Base-by-base conservation (phyloP, 2,888 invertebrate species). In the Cephonodes hylas region DNA sequence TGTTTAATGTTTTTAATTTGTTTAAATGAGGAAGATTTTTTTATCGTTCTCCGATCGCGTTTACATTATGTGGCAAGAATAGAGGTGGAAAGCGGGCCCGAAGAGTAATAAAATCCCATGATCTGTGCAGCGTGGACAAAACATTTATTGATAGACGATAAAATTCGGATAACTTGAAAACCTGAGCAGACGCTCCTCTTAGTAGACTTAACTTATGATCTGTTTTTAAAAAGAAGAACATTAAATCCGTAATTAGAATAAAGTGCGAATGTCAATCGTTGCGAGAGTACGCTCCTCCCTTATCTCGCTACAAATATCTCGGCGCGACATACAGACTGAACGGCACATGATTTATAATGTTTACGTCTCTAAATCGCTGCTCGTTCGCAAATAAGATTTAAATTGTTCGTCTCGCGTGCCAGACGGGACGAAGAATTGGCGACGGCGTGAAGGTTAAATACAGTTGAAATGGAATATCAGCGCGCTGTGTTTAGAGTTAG, bases 381-480 rank as follows among this genome's bases (percentile, higher is more conserved):
- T 75, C 68, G 66, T 69, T 73, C 70, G 75, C 76, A 71, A 80
- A 81, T 79, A 80, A 79, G 73, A 83, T 80, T 76, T 71, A 81
- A 81, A 85, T 83, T 74, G 76, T 75, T 67, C 73, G 80, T 83
- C 81, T 85, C 80, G 76, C 70, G 64, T 70, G 71, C 78, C 81
- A 85, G 83, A 83, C 82, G 68, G 71, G 67, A 72, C 74, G 70
- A 66, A 78, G 69, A 31, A 53, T 83, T 85, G 77, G 83, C 83
- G 79, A 83, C 63, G 79, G 77, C 77, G 81, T 86, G 86, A 89
- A 90, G 90, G 89, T 91, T 88, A 89, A 83, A 84, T 81, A 68
- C 72, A 77, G 76, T 79, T 72, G 70, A 76, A 82, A 79, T 80
- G 72, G 68, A 72, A 77, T 76, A 75, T 73, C 62, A 66, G 69